Base-by-base conservation (phyloP, 2,888 invertebrate species). In the Mesochorus sp. region DNA sequence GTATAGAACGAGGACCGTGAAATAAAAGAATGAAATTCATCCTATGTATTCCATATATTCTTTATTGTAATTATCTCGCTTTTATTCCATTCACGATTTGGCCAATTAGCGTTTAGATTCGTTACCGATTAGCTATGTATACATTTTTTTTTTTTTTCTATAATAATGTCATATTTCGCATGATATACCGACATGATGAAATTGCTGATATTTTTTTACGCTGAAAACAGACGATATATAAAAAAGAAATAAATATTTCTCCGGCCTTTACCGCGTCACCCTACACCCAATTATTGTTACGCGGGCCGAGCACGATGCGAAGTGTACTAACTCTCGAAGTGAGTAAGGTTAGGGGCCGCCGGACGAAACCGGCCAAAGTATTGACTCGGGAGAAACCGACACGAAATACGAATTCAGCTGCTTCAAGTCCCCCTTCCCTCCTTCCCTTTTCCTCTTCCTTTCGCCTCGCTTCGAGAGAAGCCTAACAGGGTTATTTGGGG, bases 281-380 rank as follows among this genome's bases (percentile, higher is more conserved):
- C 67, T 44, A 80, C 73, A 79, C 67, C 82, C 87, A 88, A 86
- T 87, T 83, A 82, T 87, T 87, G 82, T 80, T 83, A 85, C 76
- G 84, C 81, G 82, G 76, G 76, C 81, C 82, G 85, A 84, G 82
- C 70, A 74, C 78, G 70, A 75, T 34, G 70, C 53, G 83, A 85
- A 81, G 83, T 84, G 68, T 78, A 88, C 85, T 79, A 76, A 80
- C 83, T 80, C 82, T 79, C 80, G 47, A 82, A 83, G 87, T 90
- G 88, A 83, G 90, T 87, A 89, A 90, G 90, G 90, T 90, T 89
- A 89, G 86, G 83, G 89, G 85, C 85, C 86, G 85, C 85, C 86
- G 85, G 85, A 87, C 84, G 85, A 79, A 79, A 80, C 72, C 78
- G 76, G 87, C 57, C 80, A 84, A 87, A 86, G 84, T 90, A 86